phyloP scores from a whole-genome alignment of 2,113 vertebrate genomes.

The Notechis scutatus region DNA sequence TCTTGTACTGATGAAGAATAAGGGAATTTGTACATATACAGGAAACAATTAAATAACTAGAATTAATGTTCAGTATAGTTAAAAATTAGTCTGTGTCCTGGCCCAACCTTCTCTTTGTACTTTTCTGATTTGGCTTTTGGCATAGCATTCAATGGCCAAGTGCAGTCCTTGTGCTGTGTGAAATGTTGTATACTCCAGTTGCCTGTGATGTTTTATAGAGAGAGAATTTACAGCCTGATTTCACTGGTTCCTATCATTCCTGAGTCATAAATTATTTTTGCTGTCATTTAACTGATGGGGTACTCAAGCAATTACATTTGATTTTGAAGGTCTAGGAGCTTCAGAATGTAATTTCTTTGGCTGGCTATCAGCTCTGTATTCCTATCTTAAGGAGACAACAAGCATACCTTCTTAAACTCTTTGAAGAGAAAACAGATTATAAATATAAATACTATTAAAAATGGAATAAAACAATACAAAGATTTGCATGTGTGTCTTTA shows the following conservation, averaged over 20 bases:
- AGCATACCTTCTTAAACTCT: not conserved
- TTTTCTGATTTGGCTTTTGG: not conserved
- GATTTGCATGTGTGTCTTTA: not conserved
- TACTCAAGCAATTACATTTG: not conserved
- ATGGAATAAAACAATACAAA: not conserved
- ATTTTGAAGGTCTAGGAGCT: not conserved
- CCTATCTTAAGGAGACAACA: not conserved
- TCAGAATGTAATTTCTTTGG: not conserved
- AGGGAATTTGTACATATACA: not conserved
- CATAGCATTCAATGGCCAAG: not conserved
- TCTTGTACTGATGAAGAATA: not conserved
- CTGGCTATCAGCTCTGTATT: not conserved
- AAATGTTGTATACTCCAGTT: not conserved
- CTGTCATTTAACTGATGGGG: not conserved
- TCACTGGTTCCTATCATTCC: not conserved
- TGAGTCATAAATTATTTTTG: not conserved
- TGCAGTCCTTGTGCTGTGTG: not conserved
- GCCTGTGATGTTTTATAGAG: not conserved
- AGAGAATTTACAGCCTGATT: not conserved
- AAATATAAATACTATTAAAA: not conserved
- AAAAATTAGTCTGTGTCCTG: not conserved
- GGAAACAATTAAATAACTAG: not conserved
- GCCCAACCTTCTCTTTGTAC: not conserved
- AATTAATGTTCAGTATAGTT: not conserved
- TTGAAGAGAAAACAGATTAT: not conserved